These are phyloP conservation scores for Bufotes viridis DNA, from an alignment of 2,797 vertebrate genomes.

Conservation along the genomic window DNA sequence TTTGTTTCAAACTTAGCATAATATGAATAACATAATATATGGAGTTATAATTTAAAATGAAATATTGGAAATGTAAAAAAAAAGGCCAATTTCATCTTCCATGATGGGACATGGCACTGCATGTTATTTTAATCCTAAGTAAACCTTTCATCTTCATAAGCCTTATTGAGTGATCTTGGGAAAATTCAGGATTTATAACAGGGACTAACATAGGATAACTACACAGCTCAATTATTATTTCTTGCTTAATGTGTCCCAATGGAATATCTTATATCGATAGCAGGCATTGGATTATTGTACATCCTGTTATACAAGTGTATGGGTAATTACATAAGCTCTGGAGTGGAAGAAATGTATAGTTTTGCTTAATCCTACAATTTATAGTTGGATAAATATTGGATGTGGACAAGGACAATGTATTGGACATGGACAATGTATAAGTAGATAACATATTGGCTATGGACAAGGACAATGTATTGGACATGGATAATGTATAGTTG, in stretches of 20 bases:
- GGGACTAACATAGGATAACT: conserved; percentile 46
- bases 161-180: conserved; percentile 40
- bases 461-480: too few species aligned
- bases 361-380: conserved; percentile 17
- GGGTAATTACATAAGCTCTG: conserved; percentile 22
- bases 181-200: conserved; percentile 37
- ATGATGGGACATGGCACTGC: conserved; percentile 24
- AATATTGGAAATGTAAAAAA: conserved; percentile 24
- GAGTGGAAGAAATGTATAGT: conserved; percentile 9
- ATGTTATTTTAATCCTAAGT: conserved; percentile 50
- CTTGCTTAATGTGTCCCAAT: conserved; percentile 51
- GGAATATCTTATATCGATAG: conserved; percentile 17
- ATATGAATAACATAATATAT: too few species aligned
- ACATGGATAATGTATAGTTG: too few species aligned
- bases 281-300: conserved; percentile 45
- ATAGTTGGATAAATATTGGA: neutral
- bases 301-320: conserved; percentile 19
- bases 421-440: neutral
- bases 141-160: conserved; percentile 60
- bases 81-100: conserved; percentile 14
- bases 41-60: neutral
- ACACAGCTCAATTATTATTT: conserved; percentile 49
- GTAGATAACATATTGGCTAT: too few species aligned
- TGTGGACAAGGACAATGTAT: neutral
- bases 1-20: too few species aligned